phyloP scores from a whole-genome alignment of 2,888 invertebrate species.

The Parelbella ahira region DNA sequence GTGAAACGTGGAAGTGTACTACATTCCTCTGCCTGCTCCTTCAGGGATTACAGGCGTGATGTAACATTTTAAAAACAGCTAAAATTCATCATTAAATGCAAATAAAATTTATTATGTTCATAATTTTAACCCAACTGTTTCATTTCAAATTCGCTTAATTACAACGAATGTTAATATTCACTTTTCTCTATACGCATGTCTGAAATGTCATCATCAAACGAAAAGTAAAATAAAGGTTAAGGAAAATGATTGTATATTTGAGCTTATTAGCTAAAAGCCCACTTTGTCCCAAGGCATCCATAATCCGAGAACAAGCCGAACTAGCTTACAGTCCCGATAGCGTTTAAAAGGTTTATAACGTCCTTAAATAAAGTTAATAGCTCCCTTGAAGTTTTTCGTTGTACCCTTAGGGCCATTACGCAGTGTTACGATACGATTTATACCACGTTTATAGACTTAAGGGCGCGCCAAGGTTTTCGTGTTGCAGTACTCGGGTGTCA shows the following conservation, averaged over 20 bases:
- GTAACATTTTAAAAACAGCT: too few relatives aligned
- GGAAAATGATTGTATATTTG: not conserved
- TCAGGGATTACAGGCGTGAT: too few relatives aligned
- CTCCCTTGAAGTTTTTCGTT: constrained; percentile 70
- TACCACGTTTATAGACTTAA: constrained; percentile 68
- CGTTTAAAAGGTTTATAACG: constrained; percentile 75
- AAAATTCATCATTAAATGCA: too few relatives aligned
- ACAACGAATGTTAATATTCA: too few relatives aligned
- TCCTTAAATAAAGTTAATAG: constrained; percentile 78
- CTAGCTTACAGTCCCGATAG: constrained; percentile 65
- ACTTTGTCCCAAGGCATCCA: constrained; percentile 50
- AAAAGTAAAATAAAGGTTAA: constrained; percentile 2
- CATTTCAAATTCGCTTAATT: too few relatives aligned
- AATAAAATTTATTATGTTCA: too few relatives aligned
- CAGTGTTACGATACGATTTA: constrained; percentile 71
- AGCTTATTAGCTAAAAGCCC: constrained; percentile 15
- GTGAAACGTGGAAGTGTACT: too few relatives aligned
- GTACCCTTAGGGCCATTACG: constrained; percentile 71
- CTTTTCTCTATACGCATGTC: too few relatives aligned
- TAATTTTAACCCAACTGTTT: too few relatives aligned
- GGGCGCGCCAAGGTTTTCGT: constrained; percentile 43
- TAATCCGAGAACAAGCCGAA: constrained; percentile 57
- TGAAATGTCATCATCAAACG: not conserved
- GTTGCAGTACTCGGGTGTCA: constrained; percentile 61
- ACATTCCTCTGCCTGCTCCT: too few relatives aligned